Percentiles rank a stretch among this genome's conserved stretches.
Conservation (phyloP, 1,140 invertebrate species). For the Macrobrachium nipponense region DNA sequence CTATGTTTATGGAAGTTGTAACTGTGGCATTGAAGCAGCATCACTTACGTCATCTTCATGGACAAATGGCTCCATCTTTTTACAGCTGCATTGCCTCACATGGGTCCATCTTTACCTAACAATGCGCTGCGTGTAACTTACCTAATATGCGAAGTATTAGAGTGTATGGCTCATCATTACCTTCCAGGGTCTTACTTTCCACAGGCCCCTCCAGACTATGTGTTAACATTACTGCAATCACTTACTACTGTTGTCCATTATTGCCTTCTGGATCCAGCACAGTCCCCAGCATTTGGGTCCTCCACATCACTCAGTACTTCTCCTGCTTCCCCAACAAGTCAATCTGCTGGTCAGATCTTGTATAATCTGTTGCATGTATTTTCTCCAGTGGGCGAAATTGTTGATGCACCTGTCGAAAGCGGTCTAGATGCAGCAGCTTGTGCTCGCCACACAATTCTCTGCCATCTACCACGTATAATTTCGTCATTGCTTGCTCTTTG, state of each 20-base stretch:
- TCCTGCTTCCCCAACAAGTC: slow-evolving; percentile 18
- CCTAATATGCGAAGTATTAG: slow-evolving; percentile 71
- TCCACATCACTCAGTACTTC: slow-evolving; percentile 71
- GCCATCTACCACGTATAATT: slow-evolving; percentile 85
- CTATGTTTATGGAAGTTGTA: slow-evolving; percentile 87
- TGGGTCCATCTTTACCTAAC: slow-evolving; percentile 80
- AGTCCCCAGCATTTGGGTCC: slow-evolving; percentile 72
- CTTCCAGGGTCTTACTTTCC: slow-evolving; percentile 22
- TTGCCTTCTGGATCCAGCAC: slow-evolving; percentile 71
- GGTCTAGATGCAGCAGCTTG: slow-evolving; percentile 63
- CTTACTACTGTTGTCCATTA: slow-evolving; percentile 76
- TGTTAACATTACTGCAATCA: slow-evolving; percentile 71
- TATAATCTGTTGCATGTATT: slow-evolving; percentile 64
- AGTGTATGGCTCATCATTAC: slow-evolving; percentile 74
- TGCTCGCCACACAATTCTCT: slow-evolving; percentile 80
- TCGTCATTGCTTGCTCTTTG: slow-evolving; percentile 84
- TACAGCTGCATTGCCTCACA: slow-evolving; percentile 81
- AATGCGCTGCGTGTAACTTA: slow-evolving; percentile 65
- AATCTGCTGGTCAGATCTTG: slow-evolving; percentile 61
- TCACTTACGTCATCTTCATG: slow-evolving; percentile 77
- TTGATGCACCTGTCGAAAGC: slow-evolving; percentile 65
- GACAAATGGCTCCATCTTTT: slow-evolving; percentile 86
- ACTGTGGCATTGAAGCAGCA: slow-evolving; percentile 74
- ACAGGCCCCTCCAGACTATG: slow-evolving; percentile 58
- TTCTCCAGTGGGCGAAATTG: slow-evolving; percentile 59